Base-by-base conservation (phyloP, 35 echinoderm and acorn worm species). In the Stichopus chloronotus region DNA sequence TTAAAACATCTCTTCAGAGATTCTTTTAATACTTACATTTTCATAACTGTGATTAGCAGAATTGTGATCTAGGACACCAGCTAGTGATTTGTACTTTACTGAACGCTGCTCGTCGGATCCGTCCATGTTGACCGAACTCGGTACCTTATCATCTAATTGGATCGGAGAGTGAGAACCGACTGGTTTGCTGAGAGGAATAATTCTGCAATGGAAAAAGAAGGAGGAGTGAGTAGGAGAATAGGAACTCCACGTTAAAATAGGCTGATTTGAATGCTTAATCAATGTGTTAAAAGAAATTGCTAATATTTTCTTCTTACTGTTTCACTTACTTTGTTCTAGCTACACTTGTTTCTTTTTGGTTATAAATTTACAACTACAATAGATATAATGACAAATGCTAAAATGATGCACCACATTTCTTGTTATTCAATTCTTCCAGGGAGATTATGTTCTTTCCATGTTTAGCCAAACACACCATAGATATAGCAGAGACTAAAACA, bases 141-240 rank as follows among this genome's bases (percentile, higher is more conserved):
- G 92, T 53, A 95, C 90, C 53, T 95, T 95, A 52, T 91, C 56
- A 76, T 98, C 92, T 10, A 94, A 84, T 52, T 91, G 90, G 30
- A 94, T 85, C 23, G 77, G 61, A 52, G 80, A 12, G 16, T 63
- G 58, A 52, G 78, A 43, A 11, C 91, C 90, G 52, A 56, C 63
- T n/a, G 97, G 78, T 92, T 89, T 96, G 43, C 94, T 96, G 8
- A 99, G 58, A 23, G 97, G 95, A 81, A 98, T 82, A 60, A 95
- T 93, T 87, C 96, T 98, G 87, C 88, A 14, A 89, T 16, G 14
- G 53, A 88, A 63, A 9, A 55, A 58, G 61, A 54, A 92, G 21
- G 14, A 55, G 16, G 30, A 54, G 53, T 1, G 52, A 1, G 30
- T 21, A 72, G 13, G 1, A 22, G 69, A 72, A 22, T 21, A 72